Base-by-base conservation (phyloP, 2,888 invertebrate species). In the Alloplasta piceator region DNA sequence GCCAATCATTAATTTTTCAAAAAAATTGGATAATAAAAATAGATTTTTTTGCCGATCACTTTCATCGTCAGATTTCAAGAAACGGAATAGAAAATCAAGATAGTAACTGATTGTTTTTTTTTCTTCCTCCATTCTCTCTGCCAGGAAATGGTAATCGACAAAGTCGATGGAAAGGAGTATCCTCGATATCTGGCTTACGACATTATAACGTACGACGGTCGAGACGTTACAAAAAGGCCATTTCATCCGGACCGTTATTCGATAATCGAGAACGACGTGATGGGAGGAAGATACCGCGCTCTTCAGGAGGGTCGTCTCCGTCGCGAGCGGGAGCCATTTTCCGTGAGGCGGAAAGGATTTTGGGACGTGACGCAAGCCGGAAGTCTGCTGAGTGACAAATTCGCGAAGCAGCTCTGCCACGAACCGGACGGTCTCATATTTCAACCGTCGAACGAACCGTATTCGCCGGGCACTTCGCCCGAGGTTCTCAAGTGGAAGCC, bases 401-500 rank as follows among this genome's bases (percentile, higher is more conserved):
- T 99, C 92, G 95, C 96, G 0, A 95, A 95, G 85, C 95, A 96
- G 46, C 93, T 99, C 14, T 94, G 95, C 0, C 99, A 99, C 90
- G 98, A 99, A 91, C 98, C 99, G 0, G 99, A 99, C 90, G 99
- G 99, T 16, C 94, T 99, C 10, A 98, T 99, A 89, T 99, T 99
- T 91, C 99, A 99, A 91, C 99, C 99, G 0, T 94, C 96, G 0
- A 94, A 94, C 82, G 97, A 96, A 96, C 95, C 96, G 0, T 99
- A 99, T 90, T 93, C 94, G 10, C 93, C 97, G 6, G 99, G 99
- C 0, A 94, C 95, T 5, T 98, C 97, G 88, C 93, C 94, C 46
- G 95, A 96, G 58, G 97, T 99, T 1, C 93, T 99, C 12, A 99
- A 99, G 92, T 99, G 99, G 99, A 99, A 99, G 91, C 99, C 99